Evolutionary conservation across 2,113 vertebrate species (phyloP).

Genomic region (Circaetus cinerascens): DNA sequence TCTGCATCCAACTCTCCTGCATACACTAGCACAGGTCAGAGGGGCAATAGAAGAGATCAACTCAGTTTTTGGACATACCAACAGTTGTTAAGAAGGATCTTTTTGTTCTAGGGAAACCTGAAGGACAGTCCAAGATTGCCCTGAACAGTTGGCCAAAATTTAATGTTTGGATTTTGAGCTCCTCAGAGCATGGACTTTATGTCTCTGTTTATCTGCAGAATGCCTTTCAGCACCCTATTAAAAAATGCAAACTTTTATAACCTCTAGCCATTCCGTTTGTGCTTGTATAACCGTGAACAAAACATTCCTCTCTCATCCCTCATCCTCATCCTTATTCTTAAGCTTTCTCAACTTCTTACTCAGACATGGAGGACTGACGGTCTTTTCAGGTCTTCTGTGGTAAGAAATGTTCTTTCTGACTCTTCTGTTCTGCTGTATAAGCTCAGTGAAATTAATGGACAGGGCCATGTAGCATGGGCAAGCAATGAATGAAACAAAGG

Average conservation of each 20-base stretch:
- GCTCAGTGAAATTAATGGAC: background rate
- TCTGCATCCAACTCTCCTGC: background rate
- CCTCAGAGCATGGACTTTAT: background rate
- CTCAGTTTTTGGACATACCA: background rate
- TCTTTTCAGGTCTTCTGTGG: background rate
- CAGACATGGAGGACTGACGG: background rate
- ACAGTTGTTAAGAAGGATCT: background rate
- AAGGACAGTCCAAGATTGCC: fast-evolving
- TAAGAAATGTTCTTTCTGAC: background rate
- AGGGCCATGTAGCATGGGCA: background rate
- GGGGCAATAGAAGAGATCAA: background rate
- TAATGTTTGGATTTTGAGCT: background rate
- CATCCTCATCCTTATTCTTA: background rate
- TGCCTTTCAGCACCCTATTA: background rate
- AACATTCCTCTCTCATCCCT: background rate
- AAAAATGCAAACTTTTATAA: background rate
- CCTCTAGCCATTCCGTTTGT: background rate
- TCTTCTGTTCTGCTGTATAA: background rate
- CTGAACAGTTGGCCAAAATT: background rate
- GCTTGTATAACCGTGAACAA: background rate
- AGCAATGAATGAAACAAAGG: background rate
- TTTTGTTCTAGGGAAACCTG: background rate
- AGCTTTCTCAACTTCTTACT: background rate
- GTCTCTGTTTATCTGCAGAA: background rate
- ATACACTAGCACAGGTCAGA: background rate